Evolutionary conservation across 2,888 invertebrate species (phyloP).

Genomic region (Aromia moschata): DNA sequence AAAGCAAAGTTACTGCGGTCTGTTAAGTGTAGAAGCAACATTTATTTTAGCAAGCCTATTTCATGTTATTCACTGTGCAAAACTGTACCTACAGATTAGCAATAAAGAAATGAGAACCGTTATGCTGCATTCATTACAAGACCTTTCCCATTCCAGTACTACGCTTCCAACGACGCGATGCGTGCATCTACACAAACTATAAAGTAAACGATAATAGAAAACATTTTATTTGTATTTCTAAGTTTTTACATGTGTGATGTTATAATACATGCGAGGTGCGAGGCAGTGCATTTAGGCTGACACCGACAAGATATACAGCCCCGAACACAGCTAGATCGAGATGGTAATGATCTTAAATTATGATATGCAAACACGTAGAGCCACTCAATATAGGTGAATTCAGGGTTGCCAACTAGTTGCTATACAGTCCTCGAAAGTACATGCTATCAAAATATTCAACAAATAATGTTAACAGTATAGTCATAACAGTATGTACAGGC

Average conservation of each 20-base stretch:
- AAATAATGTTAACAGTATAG: slow-evolving; percentile 35
- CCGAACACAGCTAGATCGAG: slow-evolving; percentile 44
- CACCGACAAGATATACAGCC: slow-evolving; percentile 43
- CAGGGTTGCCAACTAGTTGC: slow-evolving; percentile 34
- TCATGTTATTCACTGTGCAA: no score
- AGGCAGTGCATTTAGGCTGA: slow-evolving; percentile 52
- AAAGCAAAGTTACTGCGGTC: no score
- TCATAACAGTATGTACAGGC: slow-evolving; percentile 46
- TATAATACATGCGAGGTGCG: slow-evolving; percentile 52
- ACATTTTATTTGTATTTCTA: slow-evolving; percentile 54
- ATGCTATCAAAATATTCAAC: slow-evolving; percentile 42
- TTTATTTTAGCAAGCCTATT: no score
- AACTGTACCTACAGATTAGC: no score
- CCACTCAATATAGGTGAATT: slow-evolving; percentile 49
- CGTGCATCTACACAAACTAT: slow-evolving; percentile 42
- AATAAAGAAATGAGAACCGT: no score
- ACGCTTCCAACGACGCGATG: background rate
- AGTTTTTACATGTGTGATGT: slow-evolving; percentile 48
- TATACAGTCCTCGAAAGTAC: slow-evolving; percentile 25
- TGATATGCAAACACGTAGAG: slow-evolving; percentile 56
- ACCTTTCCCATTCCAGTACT: slow-evolving; percentile 8
- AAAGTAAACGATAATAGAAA: slow-evolving; percentile 55
- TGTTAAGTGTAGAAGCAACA: no score
- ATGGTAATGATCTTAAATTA: slow-evolving; percentile 14
- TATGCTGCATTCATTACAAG: slow-evolving; percentile 7